Percentiles rank a stretch among this genome's conserved stretches.
phyloP scores from a whole-genome alignment of 2,888 invertebrate species.

The Tryphoninae sp. region DNA sequence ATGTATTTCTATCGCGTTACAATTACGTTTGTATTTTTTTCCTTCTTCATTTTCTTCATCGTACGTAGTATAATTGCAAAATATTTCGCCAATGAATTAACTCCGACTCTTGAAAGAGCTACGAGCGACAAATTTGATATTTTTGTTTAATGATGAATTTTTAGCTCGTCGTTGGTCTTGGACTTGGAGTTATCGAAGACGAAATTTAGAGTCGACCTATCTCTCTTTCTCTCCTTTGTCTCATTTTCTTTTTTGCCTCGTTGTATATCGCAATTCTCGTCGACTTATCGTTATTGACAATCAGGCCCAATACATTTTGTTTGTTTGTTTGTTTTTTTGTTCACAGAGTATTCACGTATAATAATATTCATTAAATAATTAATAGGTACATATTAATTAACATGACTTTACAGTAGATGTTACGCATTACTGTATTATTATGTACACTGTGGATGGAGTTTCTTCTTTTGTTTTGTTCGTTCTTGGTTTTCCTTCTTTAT shows the following conservation, averaged over 20 bases:
- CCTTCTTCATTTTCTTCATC: background rate
- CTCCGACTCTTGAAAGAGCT: background rate
- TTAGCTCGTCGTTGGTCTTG: background rate
- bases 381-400: slow-evolving; percentile 70
- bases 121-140: background rate
- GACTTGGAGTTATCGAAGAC: slow-evolving; percentile 7
- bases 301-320: slow-evolving; percentile 25
- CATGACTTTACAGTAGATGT: slow-evolving; percentile 70
- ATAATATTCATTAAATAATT: slow-evolving; percentile 67
- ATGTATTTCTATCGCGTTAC: slow-evolving; percentile 48
- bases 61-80: slow-evolving; percentile 41
- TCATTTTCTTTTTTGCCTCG: slow-evolving; percentile 14
- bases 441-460: slow-evolving; percentile 75
- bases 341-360: slow-evolving; percentile 64
- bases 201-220: slow-evolving; percentile 5
- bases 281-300: slow-evolving; percentile 33
- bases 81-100: slow-evolving; percentile 27
- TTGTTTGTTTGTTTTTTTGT: background rate
- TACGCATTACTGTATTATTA: slow-evolving; percentile 66
- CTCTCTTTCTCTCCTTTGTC: background rate
- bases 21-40: slow-evolving; percentile 24
- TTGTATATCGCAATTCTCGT: slow-evolving; percentile 51
- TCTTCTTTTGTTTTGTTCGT: slow-evolving; percentile 21
- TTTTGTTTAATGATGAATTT: background rate
- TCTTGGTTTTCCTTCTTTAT: slow-evolving; percentile 22